Evolutionary conservation across 2,797 vertebrate genomes (phyloP), one percentile per base, ranked within the genome.

Genomic region (Muscicapa comitata): DNA sequence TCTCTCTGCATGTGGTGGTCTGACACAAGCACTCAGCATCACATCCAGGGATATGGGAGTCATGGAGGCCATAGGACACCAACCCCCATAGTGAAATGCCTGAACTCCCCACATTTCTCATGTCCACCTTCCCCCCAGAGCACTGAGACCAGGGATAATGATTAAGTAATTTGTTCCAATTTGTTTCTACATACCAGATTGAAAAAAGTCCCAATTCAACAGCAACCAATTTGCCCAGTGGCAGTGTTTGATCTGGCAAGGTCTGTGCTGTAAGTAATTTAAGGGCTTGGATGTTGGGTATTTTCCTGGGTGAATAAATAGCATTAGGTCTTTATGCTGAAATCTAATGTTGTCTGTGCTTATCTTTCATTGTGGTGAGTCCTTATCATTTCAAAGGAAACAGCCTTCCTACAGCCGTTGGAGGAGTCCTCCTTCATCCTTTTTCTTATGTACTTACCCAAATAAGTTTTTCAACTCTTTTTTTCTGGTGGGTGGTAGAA

Each of bases 41-140:
- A 11, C 45, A 28, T 13, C 7, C 33, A 35, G 54, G 43, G 51
- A 11, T 40, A 13, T 3, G 1, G 51, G 58, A 68, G 26, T 54
- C 25, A 8, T 2, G 1, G 15, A 23, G 28, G 40, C 51, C 13
- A 3, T 0, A 2, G 31, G 18, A 50, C 31, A 18, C 23, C 0
- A 2, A 3, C 6, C 7, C n/a, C 24, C 0, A 2, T 11, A 38
- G 26, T n/a, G 42, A 59, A 77, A 57, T 82, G 54, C 14, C 1
- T 29, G 13, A n/a, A 28, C 9, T 86, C 13, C 10, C 31, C 8
- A n/a, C 0, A 0, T 74, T 86, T 88, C 29, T 73, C 53, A 14
- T 23, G 19, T 76, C 31, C 21, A 21, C 54, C 17, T 35, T 85
- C 16, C 5, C 9, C 9, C 8, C 0, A 0, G 48, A 55, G n/a